Conservation (phyloP, 2,888 invertebrate genomes). For the Pseudococcus jackbeardsleyi region DNA sequence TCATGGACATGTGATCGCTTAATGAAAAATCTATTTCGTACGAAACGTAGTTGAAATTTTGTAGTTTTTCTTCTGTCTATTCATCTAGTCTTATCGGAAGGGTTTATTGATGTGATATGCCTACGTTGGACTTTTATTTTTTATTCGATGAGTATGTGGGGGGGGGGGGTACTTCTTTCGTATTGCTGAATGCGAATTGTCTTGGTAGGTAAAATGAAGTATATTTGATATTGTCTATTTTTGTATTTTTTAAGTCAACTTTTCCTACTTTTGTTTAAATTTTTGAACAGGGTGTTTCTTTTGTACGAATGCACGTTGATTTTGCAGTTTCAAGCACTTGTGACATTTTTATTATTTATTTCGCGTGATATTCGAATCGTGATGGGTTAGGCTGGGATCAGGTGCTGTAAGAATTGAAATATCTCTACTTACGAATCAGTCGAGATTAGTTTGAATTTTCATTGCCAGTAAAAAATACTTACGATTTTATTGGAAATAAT, state of each 20-base stretch:
- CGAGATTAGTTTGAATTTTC: no score
- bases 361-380: background rate
- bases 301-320: slow-evolving; percentile 14
- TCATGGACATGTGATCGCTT: slow-evolving; percentile 39
- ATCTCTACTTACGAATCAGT: no score
- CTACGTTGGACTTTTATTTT: no score
- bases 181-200: no score
- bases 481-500: no score
- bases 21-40: background rate
- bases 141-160: no score
- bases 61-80: background rate
- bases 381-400: no score
- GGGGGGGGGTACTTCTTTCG: no score
- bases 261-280: background rate
- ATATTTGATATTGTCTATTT: background rate
- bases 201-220: no score
- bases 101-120: slow-evolving; percentile 2
- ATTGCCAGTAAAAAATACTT: no score
- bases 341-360: background rate
- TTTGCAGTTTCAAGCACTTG: background rate
- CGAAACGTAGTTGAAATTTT: background rate
- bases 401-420: no score
- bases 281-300: slow-evolving; percentile 13
- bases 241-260: background rate
- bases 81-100: background rate